A percentile compares a stretch with the other conserved stretches of the same genome.
phyloP scores from a whole-genome alignment of 2,797 vertebrate species.

The Coranthus polyacanthus region DNA sequence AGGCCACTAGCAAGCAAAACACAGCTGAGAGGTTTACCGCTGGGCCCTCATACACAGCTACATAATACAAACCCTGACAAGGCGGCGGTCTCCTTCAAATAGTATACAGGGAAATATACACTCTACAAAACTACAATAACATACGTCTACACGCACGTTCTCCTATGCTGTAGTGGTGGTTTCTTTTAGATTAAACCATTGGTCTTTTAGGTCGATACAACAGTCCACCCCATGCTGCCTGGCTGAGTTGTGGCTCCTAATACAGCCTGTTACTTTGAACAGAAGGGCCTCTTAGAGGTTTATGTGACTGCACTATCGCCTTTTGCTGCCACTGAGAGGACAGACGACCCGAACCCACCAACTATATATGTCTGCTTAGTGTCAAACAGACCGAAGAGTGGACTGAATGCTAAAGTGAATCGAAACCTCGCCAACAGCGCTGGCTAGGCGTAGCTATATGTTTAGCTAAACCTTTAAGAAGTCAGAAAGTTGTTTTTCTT shows the following conservation, averaged over 20 bases:
- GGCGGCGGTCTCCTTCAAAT: neutral
- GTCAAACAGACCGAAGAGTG: too few species aligned
- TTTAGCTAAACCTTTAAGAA: constrained; percentile 16
- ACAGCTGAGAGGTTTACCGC: constrained; percentile 75
- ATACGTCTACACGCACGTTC: neutral
- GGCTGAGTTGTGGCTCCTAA: constrained; percentile 18
- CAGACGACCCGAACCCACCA: constrained; percentile 4
- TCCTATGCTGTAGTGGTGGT: neutral
- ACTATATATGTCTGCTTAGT: neutral
- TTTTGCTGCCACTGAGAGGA: constrained; percentile 16
- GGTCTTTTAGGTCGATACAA: constrained; percentile 22
- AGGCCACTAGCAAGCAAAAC: constrained; percentile 72
- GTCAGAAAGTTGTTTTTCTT: constrained; percentile 48
- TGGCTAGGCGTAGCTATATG: neutral
- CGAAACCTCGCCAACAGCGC: neutral
- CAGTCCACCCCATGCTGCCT: constrained; percentile 15
- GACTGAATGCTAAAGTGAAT: too few species aligned
- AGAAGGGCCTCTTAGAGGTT: neutral
- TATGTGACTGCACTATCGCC: neutral
- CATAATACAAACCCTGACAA: constrained; percentile 36
- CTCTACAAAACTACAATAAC: neutral
- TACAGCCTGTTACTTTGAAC: neutral
- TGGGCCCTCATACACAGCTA: constrained; percentile 65
- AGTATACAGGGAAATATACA: too few species aligned
- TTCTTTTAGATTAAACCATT: constrained; percentile 7